These are phyloP conservation scores for Montipora cactus DNA, from an alignment of 64 coral and sea anemone genomes.

Conservation along the genomic window DNA sequence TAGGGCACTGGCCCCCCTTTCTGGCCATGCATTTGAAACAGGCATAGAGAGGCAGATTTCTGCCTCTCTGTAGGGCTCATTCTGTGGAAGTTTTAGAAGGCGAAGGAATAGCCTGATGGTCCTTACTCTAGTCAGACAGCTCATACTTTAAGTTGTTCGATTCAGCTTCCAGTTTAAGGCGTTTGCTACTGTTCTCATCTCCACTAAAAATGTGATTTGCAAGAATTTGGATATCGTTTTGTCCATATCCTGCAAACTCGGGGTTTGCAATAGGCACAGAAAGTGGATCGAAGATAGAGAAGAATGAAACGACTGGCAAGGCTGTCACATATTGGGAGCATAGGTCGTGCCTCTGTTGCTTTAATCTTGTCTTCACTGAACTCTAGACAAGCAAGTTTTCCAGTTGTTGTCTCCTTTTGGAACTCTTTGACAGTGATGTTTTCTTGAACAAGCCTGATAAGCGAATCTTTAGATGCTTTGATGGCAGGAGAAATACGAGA, in stretches of 20 bases:
- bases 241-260: slow-evolving; percentile 66
- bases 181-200: slow-evolving; percentile 69
- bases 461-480: slow-evolving; percentile 63
- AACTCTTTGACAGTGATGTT: slow-evolving; percentile 69
- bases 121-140: slow-evolving; percentile 66
- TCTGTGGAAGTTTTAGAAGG: slow-evolving; percentile 72
- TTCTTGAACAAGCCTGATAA: slow-evolving; percentile 55
- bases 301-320: slow-evolving; percentile 63
- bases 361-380: slow-evolving; percentile 62
- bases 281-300: slow-evolving; percentile 58
- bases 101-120: slow-evolving; percentile 73
- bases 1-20: slow-evolving; percentile 63
- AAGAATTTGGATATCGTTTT: slow-evolving; percentile 56
- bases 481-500: slow-evolving; percentile 35
- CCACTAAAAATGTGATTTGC: slow-evolving; percentile 73
- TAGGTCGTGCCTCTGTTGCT: slow-evolving; percentile 66
- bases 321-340: slow-evolving; percentile 70
- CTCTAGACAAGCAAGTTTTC: slow-evolving; percentile 66
- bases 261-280: slow-evolving; percentile 49
- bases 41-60: slow-evolving; percentile 74
- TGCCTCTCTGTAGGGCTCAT: slow-evolving; percentile 59
- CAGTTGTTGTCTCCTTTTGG: slow-evolving; percentile 67
- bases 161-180: slow-evolving; percentile 52
- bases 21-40: slow-evolving; percentile 73
- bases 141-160: slow-evolving; percentile 67